These are phyloP conservation scores for Siniperca obscura DNA, from an alignment of 2,797 vertebrate species.

Conservation along the genomic window DNA sequence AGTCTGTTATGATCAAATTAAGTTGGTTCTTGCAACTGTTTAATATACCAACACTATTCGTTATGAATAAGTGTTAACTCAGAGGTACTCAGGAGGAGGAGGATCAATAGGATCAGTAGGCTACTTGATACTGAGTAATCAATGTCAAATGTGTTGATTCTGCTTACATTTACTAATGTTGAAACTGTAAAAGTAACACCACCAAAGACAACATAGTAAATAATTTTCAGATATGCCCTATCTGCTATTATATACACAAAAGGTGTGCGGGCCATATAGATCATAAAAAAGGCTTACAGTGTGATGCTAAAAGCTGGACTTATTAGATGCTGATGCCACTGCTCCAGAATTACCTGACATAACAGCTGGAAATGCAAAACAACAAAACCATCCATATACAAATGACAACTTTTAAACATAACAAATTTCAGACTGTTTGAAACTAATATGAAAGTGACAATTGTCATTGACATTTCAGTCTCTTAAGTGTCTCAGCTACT, in stretches of 20 bases:
- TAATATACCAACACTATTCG: background rate
- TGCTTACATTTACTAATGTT: background rate
- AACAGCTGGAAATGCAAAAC: background rate
- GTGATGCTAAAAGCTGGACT: background rate
- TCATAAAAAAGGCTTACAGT: background rate
- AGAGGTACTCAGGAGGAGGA: background rate
- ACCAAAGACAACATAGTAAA: background rate
- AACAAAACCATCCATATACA: background rate
- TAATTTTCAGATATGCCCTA: background rate
- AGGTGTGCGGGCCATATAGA: background rate
- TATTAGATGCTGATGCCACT: background rate
- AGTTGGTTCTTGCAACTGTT: background rate
- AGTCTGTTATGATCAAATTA: background rate
- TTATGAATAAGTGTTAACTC: background rate
- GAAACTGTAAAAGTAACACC: background rate
- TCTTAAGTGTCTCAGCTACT: background rate
- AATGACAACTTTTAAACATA: background rate
- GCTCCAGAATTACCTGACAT: background rate
- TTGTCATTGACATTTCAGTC: background rate
- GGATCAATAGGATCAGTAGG: too few species aligned
- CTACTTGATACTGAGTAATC: background rate
- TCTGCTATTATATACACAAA: background rate
- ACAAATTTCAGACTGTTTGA: background rate
- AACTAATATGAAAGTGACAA: background rate
- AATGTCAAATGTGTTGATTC: background rate